phyloP scores from a whole-genome alignment of 2,797 vertebrate species.

The Toxotes lorentzi region DNA sequence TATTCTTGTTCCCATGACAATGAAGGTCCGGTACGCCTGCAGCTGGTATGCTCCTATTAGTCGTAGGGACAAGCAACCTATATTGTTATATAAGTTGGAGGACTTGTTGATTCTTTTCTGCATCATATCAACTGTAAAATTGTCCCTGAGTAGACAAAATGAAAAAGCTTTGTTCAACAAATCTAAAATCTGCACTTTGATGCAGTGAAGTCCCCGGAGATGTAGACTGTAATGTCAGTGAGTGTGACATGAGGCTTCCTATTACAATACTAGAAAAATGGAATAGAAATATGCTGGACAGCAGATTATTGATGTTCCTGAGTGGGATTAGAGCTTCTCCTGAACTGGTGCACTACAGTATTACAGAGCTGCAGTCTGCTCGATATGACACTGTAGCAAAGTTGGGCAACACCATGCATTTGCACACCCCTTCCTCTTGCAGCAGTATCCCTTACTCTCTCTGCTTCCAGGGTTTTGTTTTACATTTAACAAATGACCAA shows the following conservation, averaged over 20 bases:
- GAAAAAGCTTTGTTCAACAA: neutral
- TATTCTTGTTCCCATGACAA: too few species aligned
- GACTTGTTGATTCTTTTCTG: neutral
- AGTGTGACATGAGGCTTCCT: neutral
- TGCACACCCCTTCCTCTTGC: neutral
- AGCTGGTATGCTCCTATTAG: too few species aligned
- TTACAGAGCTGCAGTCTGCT: neutral
- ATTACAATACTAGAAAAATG: neutral
- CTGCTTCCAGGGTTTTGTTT: neutral
- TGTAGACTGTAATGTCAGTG: neutral
- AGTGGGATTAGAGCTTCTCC: neutral
- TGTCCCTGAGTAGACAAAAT: too few species aligned
- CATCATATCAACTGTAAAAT: neutral
- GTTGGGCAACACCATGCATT: neutral
- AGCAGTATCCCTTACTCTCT: neutral
- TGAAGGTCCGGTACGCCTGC: too few species aligned
- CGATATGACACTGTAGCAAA: neutral
- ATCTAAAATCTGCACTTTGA: too few species aligned
- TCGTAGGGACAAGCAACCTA: neutral
- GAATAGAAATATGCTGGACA: constrained; percentile 1
- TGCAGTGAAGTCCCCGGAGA: neutral
- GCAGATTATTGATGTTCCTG: neutral
- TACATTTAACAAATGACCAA: neutral
- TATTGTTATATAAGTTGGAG: neutral
- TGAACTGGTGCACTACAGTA: neutral